phyloP scores from a whole-genome alignment of 64 coral and sea anemone species.

The Astreopora myriophthalma region DNA sequence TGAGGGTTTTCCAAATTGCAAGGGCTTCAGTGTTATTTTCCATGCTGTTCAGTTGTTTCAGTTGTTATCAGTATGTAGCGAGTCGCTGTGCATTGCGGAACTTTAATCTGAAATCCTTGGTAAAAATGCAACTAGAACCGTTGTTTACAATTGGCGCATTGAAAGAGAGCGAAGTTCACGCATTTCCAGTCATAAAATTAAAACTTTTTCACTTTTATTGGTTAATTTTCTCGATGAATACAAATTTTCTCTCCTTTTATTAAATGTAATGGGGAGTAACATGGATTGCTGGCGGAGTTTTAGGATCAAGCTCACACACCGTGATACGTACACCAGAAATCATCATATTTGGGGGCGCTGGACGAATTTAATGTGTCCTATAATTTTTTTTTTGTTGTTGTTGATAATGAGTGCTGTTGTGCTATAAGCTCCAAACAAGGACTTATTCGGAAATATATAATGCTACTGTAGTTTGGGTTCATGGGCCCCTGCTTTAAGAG shows the following conservation, averaged over 20 bases:
- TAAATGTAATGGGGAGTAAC: conserved; percentile 9
- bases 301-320: conserved; percentile 19
- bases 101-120: conserved; percentile 13
- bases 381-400: conserved; percentile 10
- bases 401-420: too few species aligned
- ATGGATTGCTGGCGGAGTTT: conserved; percentile 37
- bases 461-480: neutral
- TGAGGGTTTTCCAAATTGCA: too few species aligned
- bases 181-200: neutral
- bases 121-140: conserved; percentile 19
- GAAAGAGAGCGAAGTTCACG: neutral
- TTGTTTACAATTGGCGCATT: conserved; percentile 37
- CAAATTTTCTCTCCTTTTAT: neutral
- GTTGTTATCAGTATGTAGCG: neutral
- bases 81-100: conserved; percentile 42
- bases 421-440: too few species aligned
- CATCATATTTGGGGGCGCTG: conserved; percentile 34
- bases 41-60: conserved; percentile 20
- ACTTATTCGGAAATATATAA: conserved; percentile 61
- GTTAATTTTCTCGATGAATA: neutral
- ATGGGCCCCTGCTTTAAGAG: too few species aligned
- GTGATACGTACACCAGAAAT: conserved; percentile 26
- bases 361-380: conserved; percentile 38
- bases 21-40: neutral
- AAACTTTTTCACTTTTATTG: neutral